Evolutionary conservation across 2,113 vertebrate species (phyloP).

Genomic region (Pedetes capensis): DNA sequence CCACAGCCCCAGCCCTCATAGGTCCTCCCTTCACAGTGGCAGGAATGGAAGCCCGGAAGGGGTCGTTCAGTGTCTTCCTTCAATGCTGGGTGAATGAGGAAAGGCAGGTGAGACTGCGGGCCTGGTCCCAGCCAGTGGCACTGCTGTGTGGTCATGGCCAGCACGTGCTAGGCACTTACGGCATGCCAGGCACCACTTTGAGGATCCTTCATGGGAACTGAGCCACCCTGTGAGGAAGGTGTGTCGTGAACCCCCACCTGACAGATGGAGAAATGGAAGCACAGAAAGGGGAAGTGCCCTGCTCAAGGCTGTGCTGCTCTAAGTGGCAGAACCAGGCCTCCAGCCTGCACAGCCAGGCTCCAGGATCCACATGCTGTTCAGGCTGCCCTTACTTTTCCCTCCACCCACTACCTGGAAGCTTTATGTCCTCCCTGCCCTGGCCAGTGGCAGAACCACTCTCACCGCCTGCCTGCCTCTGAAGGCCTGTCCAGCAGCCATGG

Average conservation of each 20-base stretch:
- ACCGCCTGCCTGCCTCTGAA: not conserved
- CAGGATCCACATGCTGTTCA: not conserved
- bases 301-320: not conserved
- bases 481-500: not conserved
- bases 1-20: not conserved
- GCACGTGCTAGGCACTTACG: accelerated
- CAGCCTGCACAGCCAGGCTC: not conserved
- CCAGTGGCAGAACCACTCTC: not conserved
- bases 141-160: not conserved
- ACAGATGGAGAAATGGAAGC: not conserved
- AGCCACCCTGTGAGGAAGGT: not conserved
- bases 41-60: not conserved
- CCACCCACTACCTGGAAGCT: not conserved
- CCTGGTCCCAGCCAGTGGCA: not conserved
- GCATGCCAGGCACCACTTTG: not conserved
- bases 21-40: not conserved
- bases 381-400: not conserved
- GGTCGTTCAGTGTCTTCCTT: not conserved
- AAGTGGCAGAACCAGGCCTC: not conserved
- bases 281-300: not conserved
- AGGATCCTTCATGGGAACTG: accelerated
- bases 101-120: not conserved
- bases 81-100: not conserved
- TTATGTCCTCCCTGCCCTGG: not conserved
- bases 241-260: not conserved